phyloP scores from a whole-genome alignment of 2,797 vertebrate species.

The Melanotaenia parkinsoni region DNA sequence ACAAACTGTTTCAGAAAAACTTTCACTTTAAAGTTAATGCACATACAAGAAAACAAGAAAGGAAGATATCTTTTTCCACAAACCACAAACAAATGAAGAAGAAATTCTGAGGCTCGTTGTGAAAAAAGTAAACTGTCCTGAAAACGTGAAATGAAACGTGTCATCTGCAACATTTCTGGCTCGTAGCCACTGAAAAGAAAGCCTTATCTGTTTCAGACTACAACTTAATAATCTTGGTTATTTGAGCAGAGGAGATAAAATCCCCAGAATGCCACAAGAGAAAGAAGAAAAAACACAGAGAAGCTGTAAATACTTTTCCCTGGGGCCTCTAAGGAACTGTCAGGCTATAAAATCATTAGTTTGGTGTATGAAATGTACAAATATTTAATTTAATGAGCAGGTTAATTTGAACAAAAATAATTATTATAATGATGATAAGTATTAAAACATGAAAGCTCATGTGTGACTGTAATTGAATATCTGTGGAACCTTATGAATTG shows the following conservation, averaged over 20 bases:
- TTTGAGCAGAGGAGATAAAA: not conserved
- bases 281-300: not conserved
- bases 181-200: not conserved
- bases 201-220: not conserved
- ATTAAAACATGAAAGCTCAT: not conserved
- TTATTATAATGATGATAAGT: not conserved
- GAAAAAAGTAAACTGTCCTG: not conserved
- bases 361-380: not conserved
- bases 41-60: not conserved
- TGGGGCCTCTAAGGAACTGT: too few species aligned
- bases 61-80: not conserved
- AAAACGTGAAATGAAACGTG: not conserved
- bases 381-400: too few species aligned
- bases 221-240: not conserved
- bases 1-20: not conserved
- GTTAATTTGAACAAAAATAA: not conserved
- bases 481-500: not conserved
- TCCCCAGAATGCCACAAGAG: not conserved
- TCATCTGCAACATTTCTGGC: not conserved
- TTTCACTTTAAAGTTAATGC: not conserved
- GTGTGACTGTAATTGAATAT: not conserved
- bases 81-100: not conserved
- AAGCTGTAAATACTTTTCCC: not conserved
- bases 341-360: not conserved
- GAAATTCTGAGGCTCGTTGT: too few species aligned